Evolutionary conservation across 2,888 invertebrate species (phyloP).

Genomic region (Nomada ruficornis): DNA sequence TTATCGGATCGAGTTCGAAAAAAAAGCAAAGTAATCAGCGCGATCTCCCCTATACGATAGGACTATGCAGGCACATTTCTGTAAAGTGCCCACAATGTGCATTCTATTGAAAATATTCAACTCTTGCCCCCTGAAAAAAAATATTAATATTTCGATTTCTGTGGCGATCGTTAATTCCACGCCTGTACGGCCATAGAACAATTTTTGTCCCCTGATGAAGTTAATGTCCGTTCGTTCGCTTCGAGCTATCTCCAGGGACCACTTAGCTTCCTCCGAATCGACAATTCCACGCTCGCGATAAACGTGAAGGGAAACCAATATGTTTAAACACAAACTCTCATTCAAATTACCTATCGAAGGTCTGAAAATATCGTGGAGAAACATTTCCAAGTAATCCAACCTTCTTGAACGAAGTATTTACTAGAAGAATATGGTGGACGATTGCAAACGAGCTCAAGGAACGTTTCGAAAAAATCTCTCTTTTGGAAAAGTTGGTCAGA

Average conservation of each 20-base stretch:
- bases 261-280: constrained; percentile 48
- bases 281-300: constrained; percentile 43
- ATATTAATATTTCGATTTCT: constrained; percentile 57
- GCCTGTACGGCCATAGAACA: constrained; percentile 52
- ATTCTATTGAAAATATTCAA: too few species aligned
- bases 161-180: constrained; percentile 52
- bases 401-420: too few species aligned
- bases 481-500: not conserved
- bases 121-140: too few species aligned
- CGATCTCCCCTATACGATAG: too few species aligned
- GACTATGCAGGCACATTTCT: too few species aligned
- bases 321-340: not conserved
- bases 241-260: constrained; percentile 36
- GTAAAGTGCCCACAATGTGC: too few species aligned
- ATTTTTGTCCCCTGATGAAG: constrained; percentile 71
- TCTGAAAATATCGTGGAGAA: not conserved
- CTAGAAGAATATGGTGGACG: not conserved
- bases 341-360: not conserved
- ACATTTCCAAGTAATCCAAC: not conserved
- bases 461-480: not conserved
- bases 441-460: constrained; percentile 22
- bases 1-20: too few species aligned
- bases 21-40: too few species aligned
- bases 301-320: constrained; percentile 35
- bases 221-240: constrained; percentile 62